Percentiles rank a stretch among this genome's conserved stretches.
phyloP scores from a whole-genome alignment of 2,888 invertebrate species.

The Lomographa bimaculata region DNA sequence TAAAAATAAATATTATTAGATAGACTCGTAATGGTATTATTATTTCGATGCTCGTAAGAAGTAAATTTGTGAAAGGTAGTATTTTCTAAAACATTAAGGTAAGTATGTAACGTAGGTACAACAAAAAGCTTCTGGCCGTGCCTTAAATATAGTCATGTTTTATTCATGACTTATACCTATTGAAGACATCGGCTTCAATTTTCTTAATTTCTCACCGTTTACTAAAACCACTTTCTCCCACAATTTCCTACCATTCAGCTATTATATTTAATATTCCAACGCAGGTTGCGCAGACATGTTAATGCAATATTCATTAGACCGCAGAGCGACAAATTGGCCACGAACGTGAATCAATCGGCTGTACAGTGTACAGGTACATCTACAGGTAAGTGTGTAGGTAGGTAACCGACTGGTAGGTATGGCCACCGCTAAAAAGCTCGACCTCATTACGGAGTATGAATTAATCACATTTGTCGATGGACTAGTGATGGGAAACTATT shows the following conservation, averaged over 20 bases:
- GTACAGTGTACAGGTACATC: not conserved
- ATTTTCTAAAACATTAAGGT: too few species aligned
- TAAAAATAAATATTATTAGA: too few species aligned
- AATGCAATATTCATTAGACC: conserved; percentile 63
- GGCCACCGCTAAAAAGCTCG: conserved; percentile 62
- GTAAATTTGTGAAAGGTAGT: too few species aligned
- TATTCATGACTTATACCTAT: too few species aligned
- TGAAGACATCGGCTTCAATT: too few species aligned
- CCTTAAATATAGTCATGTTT: too few species aligned
- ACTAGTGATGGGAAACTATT: conserved; percentile 27
- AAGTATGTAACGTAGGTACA: too few species aligned
- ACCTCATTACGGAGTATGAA: conserved; percentile 76
- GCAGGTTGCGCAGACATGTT: conserved; percentile 43
- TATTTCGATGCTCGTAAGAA: too few species aligned
- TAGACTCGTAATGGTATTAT: too few species aligned
- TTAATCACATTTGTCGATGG: conserved; percentile 73
- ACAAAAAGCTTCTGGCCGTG: too few species aligned
- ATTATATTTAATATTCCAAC: conserved; percentile 45
- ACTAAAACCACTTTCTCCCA: conserved; percentile 23
- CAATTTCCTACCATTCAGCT: conserved; percentile 30
- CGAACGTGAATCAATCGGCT: conserved; percentile 66
- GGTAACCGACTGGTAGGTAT: conserved; percentile 8
- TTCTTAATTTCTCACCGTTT: conserved; percentile 10
- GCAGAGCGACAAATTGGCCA: conserved; percentile 69
- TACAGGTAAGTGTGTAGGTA: conserved; percentile 3